Base-by-base conservation (phyloP, 2,888 invertebrate genomes). In the Gymnosoma rotundatum region DNA sequence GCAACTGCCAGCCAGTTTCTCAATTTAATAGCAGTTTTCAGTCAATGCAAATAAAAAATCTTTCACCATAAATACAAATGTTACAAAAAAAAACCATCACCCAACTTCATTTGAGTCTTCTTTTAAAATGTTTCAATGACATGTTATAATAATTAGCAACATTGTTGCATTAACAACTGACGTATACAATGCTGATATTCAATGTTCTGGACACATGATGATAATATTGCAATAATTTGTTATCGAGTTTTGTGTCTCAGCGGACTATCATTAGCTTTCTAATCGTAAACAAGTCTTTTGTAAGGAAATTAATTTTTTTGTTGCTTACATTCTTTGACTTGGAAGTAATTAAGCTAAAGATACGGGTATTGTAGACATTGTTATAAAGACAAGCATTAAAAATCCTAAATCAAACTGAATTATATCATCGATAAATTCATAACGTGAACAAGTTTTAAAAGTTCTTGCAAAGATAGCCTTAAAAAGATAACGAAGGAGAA, bases 101-200 rank as follows among this genome's bases (percentile, higher is more conserved):
- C 45, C 16, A 58, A 75, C 18, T 58, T 14, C 64, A 66, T 84
- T 81, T 64, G 81, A 81, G 78, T 78, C 69, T 74, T 80, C 58
- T 70, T 58, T 25, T 74, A 54, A 70, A 52, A 81, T 80, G 74
- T 78, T 84, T 78, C 84, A 78, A 84, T 78, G 74, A 84, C 81
- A 81, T 64, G 74, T 81, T 81, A 81, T 78, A 78, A 78, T 78
- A 78, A 84, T 84, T 84, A 84, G 81, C 81, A 84, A 84, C 84
- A 78, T 60, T 84, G 84, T 84, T 84, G 81, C 84, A 54, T 64
- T 56, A 63, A 73, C 48, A 63, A 76, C 80, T 73, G 50, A 21
- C 63, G 67, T 61, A 52, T 48, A 21, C 67, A 63, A 54, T 25
- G 21, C 20, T 50, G 8, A 38, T 38, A 38, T 9, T 32, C 32